A percentile compares a stretch with the other conserved stretches of the same genome.
Evolutionary conservation across 2,888 invertebrate genomes (phyloP).

Genomic region (Heliconius erato): DNA sequence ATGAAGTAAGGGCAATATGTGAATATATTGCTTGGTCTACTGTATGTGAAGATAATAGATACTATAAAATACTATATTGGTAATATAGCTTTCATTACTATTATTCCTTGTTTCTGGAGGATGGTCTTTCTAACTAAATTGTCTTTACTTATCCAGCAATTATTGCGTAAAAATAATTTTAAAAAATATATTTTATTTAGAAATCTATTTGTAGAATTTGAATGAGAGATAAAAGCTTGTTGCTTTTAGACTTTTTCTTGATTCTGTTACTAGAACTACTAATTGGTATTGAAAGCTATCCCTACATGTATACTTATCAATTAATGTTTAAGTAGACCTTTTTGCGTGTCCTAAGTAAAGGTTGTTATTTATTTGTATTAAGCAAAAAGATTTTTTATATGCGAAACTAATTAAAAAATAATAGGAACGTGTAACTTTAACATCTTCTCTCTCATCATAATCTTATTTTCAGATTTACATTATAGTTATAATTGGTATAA

Average conservation of each 20-base stretch:
- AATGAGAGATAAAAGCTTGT: constrained; percentile 10
- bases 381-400: not conserved
- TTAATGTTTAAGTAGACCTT: constrained; percentile 4
- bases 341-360: not conserved
- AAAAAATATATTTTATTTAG: not conserved
- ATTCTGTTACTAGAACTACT: constrained; percentile 8
- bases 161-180: not conserved
- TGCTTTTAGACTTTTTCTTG: constrained; percentile 1
- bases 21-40: not conserved
- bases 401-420: no score
- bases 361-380: not conserved
- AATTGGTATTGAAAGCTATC: not conserved
- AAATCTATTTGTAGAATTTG: constrained; percentile 1
- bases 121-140: not conserved
- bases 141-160: not conserved
- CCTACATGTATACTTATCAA: constrained; percentile 7
- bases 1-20: not conserved
- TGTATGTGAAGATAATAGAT: not conserved
- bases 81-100: no score
- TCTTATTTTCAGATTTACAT: no score
- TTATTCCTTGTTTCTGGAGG: not conserved
- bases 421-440: no score
- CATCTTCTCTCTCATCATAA: no score
- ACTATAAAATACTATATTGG: not conserved
- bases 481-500: no score